Percentiles rank a stretch among this genome's conserved stretches.
These are phyloP conservation scores for Helobdella robusta DNA, from an alignment of 2,888 invertebrate species.

Conservation along the genomic window DNA sequence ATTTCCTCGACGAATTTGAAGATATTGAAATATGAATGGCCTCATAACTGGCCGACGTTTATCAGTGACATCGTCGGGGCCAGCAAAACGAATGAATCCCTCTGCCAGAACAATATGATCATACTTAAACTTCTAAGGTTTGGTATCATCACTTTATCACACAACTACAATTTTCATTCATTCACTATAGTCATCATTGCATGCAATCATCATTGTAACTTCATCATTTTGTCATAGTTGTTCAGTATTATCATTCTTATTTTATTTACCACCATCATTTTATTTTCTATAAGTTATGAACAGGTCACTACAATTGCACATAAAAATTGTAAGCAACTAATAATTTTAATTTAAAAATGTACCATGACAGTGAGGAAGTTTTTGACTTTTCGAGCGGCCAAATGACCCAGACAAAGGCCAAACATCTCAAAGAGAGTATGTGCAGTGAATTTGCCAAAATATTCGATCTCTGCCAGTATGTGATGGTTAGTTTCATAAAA, in stretches of 20 bases:
- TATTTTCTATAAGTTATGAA: no score
- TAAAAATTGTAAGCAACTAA: no score
- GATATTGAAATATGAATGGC: conserved; percentile 98
- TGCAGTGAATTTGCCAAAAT: conserved; percentile 97
- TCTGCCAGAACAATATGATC: conserved; percentile 99
- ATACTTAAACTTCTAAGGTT: conserved; percentile 80
- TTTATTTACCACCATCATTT: no score
- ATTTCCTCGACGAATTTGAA: no score
- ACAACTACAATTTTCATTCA: no score
- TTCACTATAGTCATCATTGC: no score
- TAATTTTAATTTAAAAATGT: no score
- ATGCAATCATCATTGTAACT: no score
- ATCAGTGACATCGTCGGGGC: conserved; percentile 98
- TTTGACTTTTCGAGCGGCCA: conserved; percentile 97
- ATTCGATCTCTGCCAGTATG: conserved; percentile 93
- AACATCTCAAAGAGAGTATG: conserved; percentile 98
- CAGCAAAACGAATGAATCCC: conserved; percentile 92
- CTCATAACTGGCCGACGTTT: conserved; percentile 97
- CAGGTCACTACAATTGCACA: no score
- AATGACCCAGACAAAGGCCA: conserved; percentile 96
- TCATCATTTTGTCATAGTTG: no score
- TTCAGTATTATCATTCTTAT: no score
- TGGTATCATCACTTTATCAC: no score
- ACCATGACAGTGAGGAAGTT: conserved; percentile 72
- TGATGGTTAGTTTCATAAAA: conserved; percentile 57